These are phyloP conservation scores for Caenorhabditis sulstoni DNA, from an alignment of 2,888 invertebrate genomes.

Conservation along the genomic window DNA sequence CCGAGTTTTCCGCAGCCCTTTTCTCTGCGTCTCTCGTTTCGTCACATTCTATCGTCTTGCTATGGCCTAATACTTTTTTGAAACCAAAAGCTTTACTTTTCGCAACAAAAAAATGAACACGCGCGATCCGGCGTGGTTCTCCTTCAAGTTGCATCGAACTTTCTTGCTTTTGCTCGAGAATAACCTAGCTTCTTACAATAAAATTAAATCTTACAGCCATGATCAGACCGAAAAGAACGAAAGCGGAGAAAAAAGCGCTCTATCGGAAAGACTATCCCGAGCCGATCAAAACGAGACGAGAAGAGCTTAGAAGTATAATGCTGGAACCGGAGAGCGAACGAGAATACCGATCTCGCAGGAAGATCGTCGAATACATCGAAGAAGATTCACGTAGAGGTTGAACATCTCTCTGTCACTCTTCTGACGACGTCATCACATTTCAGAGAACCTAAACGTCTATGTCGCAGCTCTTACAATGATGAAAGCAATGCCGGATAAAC, in stretches of 20 bases:
- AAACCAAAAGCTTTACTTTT: no score
- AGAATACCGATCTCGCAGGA: background rate
- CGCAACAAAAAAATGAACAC: no score
- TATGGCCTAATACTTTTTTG: no score
- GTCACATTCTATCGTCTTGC: no score
- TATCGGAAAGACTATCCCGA: conserved; percentile 45
- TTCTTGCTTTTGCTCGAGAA: no score
- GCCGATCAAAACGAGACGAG: conserved; percentile 52
- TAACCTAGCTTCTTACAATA: no score
- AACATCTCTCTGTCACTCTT: no score
- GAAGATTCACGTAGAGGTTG: conserved; percentile 21
- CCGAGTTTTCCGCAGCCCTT: no score
- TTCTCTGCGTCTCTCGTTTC: no score
- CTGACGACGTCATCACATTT: background rate
- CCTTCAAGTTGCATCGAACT: no score
- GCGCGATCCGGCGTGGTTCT: no score
- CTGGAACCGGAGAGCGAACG: background rate
- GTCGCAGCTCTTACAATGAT: conserved; percentile 35
- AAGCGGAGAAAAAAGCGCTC: conserved; percentile 53
- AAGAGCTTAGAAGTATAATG: conserved; percentile 40
- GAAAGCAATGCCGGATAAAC: conserved; percentile 49
- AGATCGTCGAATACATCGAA: background rate
- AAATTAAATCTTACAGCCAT: background rate
- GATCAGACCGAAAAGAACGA: conserved; percentile 27
- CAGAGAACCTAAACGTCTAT: conserved; percentile 17